phyloP scores from a whole-genome alignment of 2,888 invertebrate species.

The Pseudococcus longispinus region DNA sequence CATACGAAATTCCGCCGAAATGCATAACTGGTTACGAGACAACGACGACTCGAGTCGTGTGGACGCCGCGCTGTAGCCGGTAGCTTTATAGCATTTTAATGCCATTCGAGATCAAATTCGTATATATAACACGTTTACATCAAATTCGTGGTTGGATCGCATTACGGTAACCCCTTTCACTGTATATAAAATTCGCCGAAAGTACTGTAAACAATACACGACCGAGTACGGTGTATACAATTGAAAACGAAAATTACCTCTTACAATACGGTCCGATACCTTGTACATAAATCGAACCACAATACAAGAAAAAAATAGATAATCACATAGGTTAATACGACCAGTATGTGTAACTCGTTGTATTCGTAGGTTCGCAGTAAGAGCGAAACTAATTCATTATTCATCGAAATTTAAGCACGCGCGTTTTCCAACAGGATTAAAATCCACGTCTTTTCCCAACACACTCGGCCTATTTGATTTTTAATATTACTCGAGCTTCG shows the following conservation, averaged over 20 bases:
- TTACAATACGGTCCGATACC: background rate
- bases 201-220: background rate
- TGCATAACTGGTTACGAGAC: slow-evolving; percentile 19
- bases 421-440: slow-evolving; percentile 38
- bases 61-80: background rate
- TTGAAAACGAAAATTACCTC: slow-evolving; percentile 32
- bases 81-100: background rate
- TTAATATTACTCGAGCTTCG: background rate
- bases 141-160: background rate
- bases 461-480: slow-evolving; percentile 32
- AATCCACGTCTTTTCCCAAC: background rate
- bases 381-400: slow-evolving; percentile 45
- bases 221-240: background rate
- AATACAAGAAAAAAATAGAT: slow-evolving; percentile 1
- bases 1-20: background rate
- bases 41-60: too few relatives aligned
- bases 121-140: background rate
- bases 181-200: slow-evolving; percentile 3
- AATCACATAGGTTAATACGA: slow-evolving; percentile 39
- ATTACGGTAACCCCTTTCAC: background rate
- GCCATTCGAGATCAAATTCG: background rate
- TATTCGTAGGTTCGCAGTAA: background rate
- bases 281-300: background rate
- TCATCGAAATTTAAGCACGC: slow-evolving; percentile 28
- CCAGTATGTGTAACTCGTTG: slow-evolving; percentile 35